phyloP scores from a whole-genome alignment of 2,797 vertebrate genomes.

The Buceros bicornis region DNA sequence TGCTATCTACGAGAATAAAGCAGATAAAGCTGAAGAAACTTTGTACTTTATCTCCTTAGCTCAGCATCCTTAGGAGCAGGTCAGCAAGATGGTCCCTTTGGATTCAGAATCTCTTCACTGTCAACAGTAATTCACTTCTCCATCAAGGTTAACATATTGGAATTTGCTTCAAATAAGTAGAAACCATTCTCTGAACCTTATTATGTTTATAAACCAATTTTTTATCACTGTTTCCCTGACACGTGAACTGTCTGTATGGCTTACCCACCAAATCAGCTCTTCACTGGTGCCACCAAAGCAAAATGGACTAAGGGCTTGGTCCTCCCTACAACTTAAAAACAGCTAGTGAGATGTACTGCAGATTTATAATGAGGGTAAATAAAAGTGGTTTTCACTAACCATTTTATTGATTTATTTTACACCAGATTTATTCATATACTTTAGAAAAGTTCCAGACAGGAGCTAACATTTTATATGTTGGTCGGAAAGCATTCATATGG shows the following conservation, averaged over 20 bases:
- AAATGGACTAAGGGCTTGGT: background rate
- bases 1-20: background rate
- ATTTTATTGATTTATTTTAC: background rate
- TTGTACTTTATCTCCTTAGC: background rate
- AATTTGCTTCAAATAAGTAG: conserved; percentile 51
- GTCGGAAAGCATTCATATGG: background rate
- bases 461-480: background rate
- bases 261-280: background rate
- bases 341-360: background rate
- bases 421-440: background rate
- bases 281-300: background rate
- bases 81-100: background rate
- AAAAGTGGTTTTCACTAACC: background rate
- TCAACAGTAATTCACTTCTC: conserved; percentile 18
- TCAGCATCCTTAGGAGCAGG: background rate
- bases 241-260: background rate
- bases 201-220: conserved; percentile 7
- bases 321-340: background rate
- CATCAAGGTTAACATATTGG: background rate
- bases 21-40: background rate
- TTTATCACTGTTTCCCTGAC: background rate
- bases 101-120: background rate
- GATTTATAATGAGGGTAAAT: background rate
- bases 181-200: conserved; percentile 10
- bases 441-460: conserved; percentile 9